Base-by-base conservation (phyloP, 2,113 vertebrate species). In the Elephas maximus region DNA sequence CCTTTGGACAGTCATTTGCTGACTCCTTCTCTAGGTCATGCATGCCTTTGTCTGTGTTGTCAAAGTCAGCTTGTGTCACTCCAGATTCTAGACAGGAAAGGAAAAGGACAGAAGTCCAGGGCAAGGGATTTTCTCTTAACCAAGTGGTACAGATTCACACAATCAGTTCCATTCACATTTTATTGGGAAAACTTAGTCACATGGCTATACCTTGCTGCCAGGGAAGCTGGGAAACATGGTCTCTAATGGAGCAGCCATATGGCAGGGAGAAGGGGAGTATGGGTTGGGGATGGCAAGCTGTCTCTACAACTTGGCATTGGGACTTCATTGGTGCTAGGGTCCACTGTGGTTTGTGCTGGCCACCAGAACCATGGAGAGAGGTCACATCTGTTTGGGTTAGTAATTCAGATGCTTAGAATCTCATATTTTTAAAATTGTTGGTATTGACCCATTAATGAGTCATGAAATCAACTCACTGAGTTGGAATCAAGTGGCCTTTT, bases 51-150 rank as follows among this genome's bases (percentile, higher is more conserved):
- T 57, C 17, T 62, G 17, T 23, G 2, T 44, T n/a, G 45, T 93
- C 60, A 79, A 57, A 91, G 28, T 44, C 33, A 90, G 7, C 37
- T 28, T 63, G 20, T 88, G 24, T 24, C 63, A 71, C 17, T 85
- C 21, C 11, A 77, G 45, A 30, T 45, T 93, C 62, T 65, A 53
- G 84, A 87, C 26, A 67, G n/a, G 79, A 90, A 92, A 51, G 30
- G n/a, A 37, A 51, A 93, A 76, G 18, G 18, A 23, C 23, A 86
- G 60, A 90, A 62, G 41, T 83, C 33, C 2, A 69, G 41, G 77
- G 62, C 51, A 89, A 90, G 28, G 60, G 33, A 60, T 90, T 95
- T 93, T 94, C 62, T 97, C 93, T 78, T 51, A 95, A 83, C 7
- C 26, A 82, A 21, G 6, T 63, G 28, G 63, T n/a, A 15, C 12